phyloP scores from a whole-genome alignment of 2,888 invertebrate genomes.

The Drosophila maculinotata region DNA sequence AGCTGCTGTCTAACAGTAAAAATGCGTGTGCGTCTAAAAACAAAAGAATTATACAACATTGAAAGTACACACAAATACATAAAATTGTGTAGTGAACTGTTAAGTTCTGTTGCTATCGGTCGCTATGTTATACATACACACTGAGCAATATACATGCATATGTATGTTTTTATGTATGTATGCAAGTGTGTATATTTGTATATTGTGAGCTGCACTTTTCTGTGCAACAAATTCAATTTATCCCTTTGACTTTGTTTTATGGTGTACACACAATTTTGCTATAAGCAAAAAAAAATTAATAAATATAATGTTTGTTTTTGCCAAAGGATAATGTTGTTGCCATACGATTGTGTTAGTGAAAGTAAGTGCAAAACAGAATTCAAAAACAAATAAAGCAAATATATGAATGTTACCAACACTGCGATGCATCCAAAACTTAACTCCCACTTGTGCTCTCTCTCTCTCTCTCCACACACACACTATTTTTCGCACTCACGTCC shows the following conservation, averaged over 20 bases:
- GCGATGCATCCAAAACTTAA: slow-evolving; percentile 35
- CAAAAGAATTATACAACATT: slow-evolving; percentile 21
- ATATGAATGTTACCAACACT: slow-evolving; percentile 30
- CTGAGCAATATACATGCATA: slow-evolving; percentile 14
- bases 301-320: slow-evolving; percentile 1
- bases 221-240: slow-evolving; percentile 65
- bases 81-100: slow-evolving; percentile 32
- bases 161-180: slow-evolving; percentile 7
- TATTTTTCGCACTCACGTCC: slow-evolving; percentile 19
- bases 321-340: slow-evolving; percentile 15
- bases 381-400: slow-evolving; percentile 34
- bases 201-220: slow-evolving; percentile 70
- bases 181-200: slow-evolving; percentile 23
- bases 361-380: slow-evolving; percentile 33
- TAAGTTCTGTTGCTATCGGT: slow-evolving; percentile 59
- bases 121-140: slow-evolving; percentile 75
- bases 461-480: not conserved
- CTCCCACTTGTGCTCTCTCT: slow-evolving; percentile 37
- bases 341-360: slow-evolving; percentile 10
- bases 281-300: slow-evolving; percentile 4
- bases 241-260: slow-evolving; percentile 30
- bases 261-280: slow-evolving; percentile 19
- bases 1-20: slow-evolving; percentile 25
- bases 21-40: slow-evolving; percentile 10
- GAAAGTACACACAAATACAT: not conserved